Base-by-base conservation (phyloP, 2,888 invertebrate genomes). In the Galerucella pusilla region DNA sequence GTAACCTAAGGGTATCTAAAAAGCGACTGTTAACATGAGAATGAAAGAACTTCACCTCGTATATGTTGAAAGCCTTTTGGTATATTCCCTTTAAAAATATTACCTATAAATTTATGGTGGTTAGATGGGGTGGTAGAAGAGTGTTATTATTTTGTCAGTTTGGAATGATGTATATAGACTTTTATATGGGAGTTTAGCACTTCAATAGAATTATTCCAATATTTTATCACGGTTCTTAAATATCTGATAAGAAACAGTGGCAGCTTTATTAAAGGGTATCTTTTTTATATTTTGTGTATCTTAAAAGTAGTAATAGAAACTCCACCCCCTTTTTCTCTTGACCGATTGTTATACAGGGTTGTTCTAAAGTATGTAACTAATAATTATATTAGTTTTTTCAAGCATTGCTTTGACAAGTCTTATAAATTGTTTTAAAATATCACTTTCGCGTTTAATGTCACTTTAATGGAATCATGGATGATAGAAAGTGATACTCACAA, bases 101-200 rank as follows among this genome's bases (percentile, higher is more conserved):
- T 72, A 45, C 59, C 72, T 20, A 67, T 67, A 72, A 72, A 72
- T 28, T 28, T 28, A 28, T 72, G 60, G 28, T 67, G n/a, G 28
- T n/a, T 67, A 66, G 60, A 72, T 67, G 60, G 57, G 65, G 57
- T 65, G 65, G 57, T 65, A 57, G 65, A 65, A 20, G 65, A 71
- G 71, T 71, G 42, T 72, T 72, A 72, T 72, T 72, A 72, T 72
- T 72, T 59, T 72, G 72, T 72, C 72, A 72, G 72, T 66, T 72
- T 67, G 60, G 60, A 57, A 72, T 72, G 67, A 72, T 72, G 46
- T 72, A 72, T 72, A 49, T 20, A 65, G 61, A 71, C 25, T 57
- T 71, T 69, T 61, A 46, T 60, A 61, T n/a, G 61, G 59, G 42
- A 46, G 20, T 45, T 45, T 63, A 28, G 63, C 14, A 65, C n/a